Conservation (phyloP, 2,113 vertebrate species). For the Plestiodon gilberti region DNA sequence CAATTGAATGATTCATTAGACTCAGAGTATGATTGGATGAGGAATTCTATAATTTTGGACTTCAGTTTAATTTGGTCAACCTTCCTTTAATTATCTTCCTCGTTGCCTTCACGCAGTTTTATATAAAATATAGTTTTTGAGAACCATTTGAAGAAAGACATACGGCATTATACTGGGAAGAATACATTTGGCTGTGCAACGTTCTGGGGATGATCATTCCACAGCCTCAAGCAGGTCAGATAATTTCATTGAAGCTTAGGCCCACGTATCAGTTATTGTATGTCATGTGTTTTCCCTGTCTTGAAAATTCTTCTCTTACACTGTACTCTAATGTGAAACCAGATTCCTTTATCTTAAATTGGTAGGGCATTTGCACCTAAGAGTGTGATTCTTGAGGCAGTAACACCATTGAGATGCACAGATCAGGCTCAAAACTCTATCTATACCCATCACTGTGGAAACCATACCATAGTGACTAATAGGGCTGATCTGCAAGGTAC, state of each 20-base stretch:
- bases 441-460: neutral
- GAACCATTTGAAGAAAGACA: slow-evolving; percentile 54
- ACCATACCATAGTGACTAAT: neutral
- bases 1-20: slow-evolving; percentile 71
- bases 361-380: neutral
- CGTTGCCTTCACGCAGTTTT: slow-evolving; percentile 44
- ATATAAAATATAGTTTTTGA: slow-evolving; percentile 55
- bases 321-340: slow-evolving; percentile 10
- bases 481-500: neutral
- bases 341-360: slow-evolving; percentile 26
- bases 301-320: slow-evolving; percentile 28
- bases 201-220: slow-evolving; percentile 55
- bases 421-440: neutral
- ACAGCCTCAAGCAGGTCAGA: slow-evolving; percentile 52
- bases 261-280: slow-evolving; percentile 52
- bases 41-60: slow-evolving; percentile 65
- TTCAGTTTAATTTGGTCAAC: slow-evolving; percentile 31
- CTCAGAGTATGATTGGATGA: slow-evolving; percentile 57
- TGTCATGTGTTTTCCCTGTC: slow-evolving; percentile 47
- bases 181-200: slow-evolving; percentile 35
- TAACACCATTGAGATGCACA: neutral
- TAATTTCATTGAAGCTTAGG: slow-evolving; percentile 56
- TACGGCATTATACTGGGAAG: slow-evolving; percentile 53
- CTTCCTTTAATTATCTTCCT: slow-evolving; percentile 60
- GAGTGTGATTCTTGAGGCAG: neutral